phyloP scores from a whole-genome alignment of 2,797 vertebrate species.

The Thaleichthys pacificus region DNA sequence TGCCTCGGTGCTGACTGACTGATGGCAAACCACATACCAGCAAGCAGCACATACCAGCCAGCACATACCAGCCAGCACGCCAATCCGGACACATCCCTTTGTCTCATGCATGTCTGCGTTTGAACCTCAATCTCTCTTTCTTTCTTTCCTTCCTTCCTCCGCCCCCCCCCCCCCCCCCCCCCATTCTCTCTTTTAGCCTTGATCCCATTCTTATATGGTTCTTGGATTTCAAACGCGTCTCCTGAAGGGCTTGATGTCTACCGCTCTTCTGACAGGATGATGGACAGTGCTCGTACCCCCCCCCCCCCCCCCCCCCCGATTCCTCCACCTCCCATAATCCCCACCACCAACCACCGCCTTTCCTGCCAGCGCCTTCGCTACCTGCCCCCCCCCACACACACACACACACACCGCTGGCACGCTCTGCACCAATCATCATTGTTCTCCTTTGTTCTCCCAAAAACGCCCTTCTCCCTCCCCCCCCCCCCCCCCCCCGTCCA shows the following conservation, averaged over 20 bases:
- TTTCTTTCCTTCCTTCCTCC: constrained; percentile 29
- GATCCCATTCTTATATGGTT: constrained; percentile 65
- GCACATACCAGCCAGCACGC: constrained; percentile 37
- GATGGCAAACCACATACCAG: constrained; percentile 11
- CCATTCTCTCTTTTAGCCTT: constrained; percentile 50
- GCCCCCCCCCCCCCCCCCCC: constrained; percentile 13
- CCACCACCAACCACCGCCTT: constrained; percentile 30
- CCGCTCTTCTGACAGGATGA: constrained; percentile 66
- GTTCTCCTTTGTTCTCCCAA: constrained; percentile 60
- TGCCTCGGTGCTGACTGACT: constrained; percentile 53
- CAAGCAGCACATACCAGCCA: no score
- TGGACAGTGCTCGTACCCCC: constrained; percentile 34
- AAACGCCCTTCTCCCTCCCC: constrained; percentile 8
- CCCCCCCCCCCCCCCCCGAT: constrained; percentile 16
- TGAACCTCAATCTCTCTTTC: constrained; percentile 39
- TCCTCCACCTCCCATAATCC: constrained; percentile 32
- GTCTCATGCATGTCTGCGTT: constrained; percentile 48
- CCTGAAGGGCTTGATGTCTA: constrained; percentile 61
- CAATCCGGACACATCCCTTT: constrained; percentile 55
- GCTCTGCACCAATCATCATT: constrained; percentile 61
- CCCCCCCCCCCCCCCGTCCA: neutral
- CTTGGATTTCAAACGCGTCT: constrained; percentile 76
- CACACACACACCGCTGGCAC: constrained; percentile 43
- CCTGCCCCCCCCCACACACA: constrained; percentile 38
- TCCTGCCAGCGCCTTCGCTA: constrained; percentile 34